These are phyloP conservation scores for Plecotus auritus DNA, from an alignment of 2,113 vertebrate species.

Conservation along the genomic window DNA sequence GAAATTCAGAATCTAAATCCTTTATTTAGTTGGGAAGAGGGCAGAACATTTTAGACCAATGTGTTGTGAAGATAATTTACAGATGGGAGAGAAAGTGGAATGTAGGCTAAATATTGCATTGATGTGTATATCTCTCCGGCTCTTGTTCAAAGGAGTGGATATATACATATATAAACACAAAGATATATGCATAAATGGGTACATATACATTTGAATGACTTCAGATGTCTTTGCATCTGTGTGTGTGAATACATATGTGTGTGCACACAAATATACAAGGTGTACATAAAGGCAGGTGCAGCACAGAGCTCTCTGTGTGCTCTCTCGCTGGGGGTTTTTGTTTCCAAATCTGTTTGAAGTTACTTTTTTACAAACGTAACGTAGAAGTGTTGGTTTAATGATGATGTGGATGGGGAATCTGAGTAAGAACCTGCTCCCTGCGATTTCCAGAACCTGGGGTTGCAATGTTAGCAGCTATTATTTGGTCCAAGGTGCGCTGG, in stretches of 20 bases:
- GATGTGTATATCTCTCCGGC: constrained; percentile 49
- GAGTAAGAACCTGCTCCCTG: constrained; percentile 56
- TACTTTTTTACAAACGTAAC: constrained; percentile 65
- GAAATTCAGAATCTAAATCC: constrained; percentile 67
- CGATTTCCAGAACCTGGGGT: constrained; percentile 47
- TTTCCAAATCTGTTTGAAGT: constrained; percentile 58
- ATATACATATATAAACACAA: not conserved
- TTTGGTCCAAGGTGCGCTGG: constrained; percentile 56
- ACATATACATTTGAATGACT: constrained; percentile 59
- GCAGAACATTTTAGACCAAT: constrained; percentile 60
- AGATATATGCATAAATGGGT: constrained; percentile 38
- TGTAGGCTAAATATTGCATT: constrained; percentile 23
- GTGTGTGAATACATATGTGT: constrained; percentile 12
- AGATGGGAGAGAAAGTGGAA: constrained; percentile 37
- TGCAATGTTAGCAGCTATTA: constrained; percentile 40
- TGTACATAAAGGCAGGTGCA: constrained; percentile 40
- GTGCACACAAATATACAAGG: constrained; percentile 25
- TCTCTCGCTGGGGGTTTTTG: constrained; percentile 26
- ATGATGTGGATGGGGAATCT: constrained; percentile 55
- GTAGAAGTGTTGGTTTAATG: constrained; percentile 45
- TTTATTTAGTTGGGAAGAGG: constrained; percentile 57
- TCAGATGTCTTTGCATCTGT: constrained; percentile 41
- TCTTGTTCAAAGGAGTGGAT: constrained; percentile 43
- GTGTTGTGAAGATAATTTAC: constrained; percentile 53
- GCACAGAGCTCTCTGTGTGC: not conserved